phyloP scores from a whole-genome alignment of 2,888 invertebrate species.

The Oscheius sp. region DNA sequence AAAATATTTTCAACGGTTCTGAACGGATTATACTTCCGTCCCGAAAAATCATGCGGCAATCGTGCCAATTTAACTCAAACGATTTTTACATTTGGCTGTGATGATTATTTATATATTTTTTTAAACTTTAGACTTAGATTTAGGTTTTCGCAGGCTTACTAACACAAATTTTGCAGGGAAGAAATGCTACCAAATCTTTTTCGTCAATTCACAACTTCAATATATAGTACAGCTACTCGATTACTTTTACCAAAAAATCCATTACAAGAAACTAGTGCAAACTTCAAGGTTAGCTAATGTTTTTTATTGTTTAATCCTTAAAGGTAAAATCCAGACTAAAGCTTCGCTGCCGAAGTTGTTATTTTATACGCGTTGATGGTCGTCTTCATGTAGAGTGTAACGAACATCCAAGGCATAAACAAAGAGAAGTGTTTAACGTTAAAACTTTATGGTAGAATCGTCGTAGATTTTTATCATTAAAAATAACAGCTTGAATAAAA shows the following conservation, averaged over 20 bases:
- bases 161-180: neutral
- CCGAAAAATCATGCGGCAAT: neutral
- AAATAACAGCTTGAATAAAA: no score
- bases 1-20: neutral
- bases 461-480: neutral
- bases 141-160: neutral
- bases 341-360: constrained; percentile 60
- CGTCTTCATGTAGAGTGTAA: constrained; percentile 65
- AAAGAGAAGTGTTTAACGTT: constrained; percentile 59
- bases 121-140: neutral
- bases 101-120: no score
- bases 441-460: constrained; percentile 55
- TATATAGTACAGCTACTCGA: neutral
- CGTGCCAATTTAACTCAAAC: no score
- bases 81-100: no score
- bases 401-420: constrained; percentile 61
- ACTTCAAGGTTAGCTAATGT: constrained; percentile 21
- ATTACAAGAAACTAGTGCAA: constrained; percentile 16
- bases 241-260: constrained; percentile 12
- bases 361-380: constrained; percentile 61
- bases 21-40: neutral
- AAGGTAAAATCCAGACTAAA: constrained; percentile 61
- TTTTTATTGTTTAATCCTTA: constrained; percentile 6
- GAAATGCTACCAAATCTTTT: neutral
- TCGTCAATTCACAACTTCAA: neutral